phyloP scores from a whole-genome alignment of 2,113 vertebrate species.

The human region GRCh38 chr7:126905001-126905500 shows the following conservation, averaged over 20 bases:
- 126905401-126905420: too few species aligned
- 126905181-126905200: neutral
- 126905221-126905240: neutral
- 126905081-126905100: neutral
- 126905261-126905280: neutral
- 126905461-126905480: slow-evolving; percentile 4
- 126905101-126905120: neutral
- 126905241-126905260: neutral
- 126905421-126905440: neutral
- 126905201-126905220: neutral
- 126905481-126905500: neutral
- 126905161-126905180: neutral
- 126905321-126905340: neutral
- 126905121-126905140: slow-evolving; percentile 1
- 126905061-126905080: neutral
- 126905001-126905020: neutral
- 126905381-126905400: neutral
- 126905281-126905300: neutral
- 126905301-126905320: neutral
- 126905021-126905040: neutral
- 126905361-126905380: neutral
- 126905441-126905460: neutral
- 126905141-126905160: neutral
- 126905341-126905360: neutral
- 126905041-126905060: neutral